These are phyloP conservation scores for Leguminivora glycinivorella DNA, from an alignment of 1,140 invertebrate genomes.

Conservation along the genomic window DNA sequence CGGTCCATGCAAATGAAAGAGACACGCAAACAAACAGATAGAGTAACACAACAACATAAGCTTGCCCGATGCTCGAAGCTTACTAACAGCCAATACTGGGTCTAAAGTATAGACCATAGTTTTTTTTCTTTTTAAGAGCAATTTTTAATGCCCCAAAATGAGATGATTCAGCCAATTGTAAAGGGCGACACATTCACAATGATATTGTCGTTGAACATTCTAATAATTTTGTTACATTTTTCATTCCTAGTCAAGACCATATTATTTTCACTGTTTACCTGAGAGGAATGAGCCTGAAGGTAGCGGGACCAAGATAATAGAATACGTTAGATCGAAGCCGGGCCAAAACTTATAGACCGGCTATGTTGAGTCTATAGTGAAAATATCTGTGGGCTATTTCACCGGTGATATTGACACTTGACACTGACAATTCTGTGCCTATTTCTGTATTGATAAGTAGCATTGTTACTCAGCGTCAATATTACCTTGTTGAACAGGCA, in stretches of 20 bases:
- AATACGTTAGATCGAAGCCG: constrained; percentile 70
- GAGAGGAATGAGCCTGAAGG: constrained; percentile 86
- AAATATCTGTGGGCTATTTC: too few species aligned
- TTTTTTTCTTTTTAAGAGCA: constrained; percentile 23
- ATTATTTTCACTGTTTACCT: constrained; percentile 80
- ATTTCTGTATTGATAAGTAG: too few species aligned
- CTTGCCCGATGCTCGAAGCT: constrained; percentile 65
- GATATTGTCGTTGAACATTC: constrained; percentile 55
- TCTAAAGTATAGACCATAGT: constrained; percentile 43
- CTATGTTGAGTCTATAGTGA: too few species aligned
- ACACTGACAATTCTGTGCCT: too few species aligned
- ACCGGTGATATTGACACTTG: too few species aligned
- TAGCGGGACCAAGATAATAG: constrained; percentile 78
- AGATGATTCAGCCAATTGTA: constrained; percentile 63
- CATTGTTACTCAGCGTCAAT: too few species aligned
- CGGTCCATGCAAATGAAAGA: constrained; percentile 74
- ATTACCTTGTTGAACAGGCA: too few species aligned
- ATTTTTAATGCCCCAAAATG: constrained; percentile 37
- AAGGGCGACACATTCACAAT: constrained; percentile 47
- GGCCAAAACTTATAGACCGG: constrained; percentile 32
- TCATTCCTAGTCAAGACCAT: constrained; percentile 72
- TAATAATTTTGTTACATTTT: constrained; percentile 76
- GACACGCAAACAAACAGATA: constrained; percentile 74
- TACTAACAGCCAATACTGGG: constrained; percentile 55
- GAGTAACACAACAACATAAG: constrained; percentile 71